Base-by-base conservation (phyloP, 2,113 vertebrate genomes). In the Abramis brama region DNA sequence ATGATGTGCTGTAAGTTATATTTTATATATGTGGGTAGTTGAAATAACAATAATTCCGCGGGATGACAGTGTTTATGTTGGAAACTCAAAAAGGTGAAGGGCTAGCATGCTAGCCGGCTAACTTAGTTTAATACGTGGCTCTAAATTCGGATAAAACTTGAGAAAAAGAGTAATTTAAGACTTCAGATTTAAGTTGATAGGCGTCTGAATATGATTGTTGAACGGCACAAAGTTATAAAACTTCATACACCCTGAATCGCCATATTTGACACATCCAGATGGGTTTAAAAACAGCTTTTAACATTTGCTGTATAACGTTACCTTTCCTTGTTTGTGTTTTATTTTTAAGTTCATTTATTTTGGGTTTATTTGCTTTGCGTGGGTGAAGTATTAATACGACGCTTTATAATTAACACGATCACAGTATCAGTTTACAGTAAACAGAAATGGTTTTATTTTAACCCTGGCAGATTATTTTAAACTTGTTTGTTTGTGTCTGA, bases 101-200 rank as follows among this genome's bases (percentile, higher is more conserved):
- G 43, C 39, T 70, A 82, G 47, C 45, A 70, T 71, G 80, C 80
- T 82, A 82, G 17, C 79, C 13, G 39, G 79, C 43, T 81, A 66
- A 66, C 5, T 11, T 50, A 62, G 79, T 47, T 57, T 33, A 7
- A 7, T 79, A 62, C 1, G 77, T 60, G 21, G 33, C 33, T 79
- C 8, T 21, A 66, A 47, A 12, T 81, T 43, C 15, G 2, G 13
- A 21, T 47, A 45, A 66, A 79, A 12, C 55, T 9, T 25, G 0
- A 33, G 11, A 43, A 57, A 39, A 30, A 52, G 1, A 43, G 39
- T 43, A 2, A 50, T 15, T 15, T 52, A 52, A 52, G 4, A 39
- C 7, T 71, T 71, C 8, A 39, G 2, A 39, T 78, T 30, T 78
- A 45, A 1, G 43, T 8, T 47, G 12, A 39, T 60, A 43, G 17